Evolutionary conservation across 2,888 invertebrate genomes (phyloP).

Genomic region (Nasonia oneida): DNA sequence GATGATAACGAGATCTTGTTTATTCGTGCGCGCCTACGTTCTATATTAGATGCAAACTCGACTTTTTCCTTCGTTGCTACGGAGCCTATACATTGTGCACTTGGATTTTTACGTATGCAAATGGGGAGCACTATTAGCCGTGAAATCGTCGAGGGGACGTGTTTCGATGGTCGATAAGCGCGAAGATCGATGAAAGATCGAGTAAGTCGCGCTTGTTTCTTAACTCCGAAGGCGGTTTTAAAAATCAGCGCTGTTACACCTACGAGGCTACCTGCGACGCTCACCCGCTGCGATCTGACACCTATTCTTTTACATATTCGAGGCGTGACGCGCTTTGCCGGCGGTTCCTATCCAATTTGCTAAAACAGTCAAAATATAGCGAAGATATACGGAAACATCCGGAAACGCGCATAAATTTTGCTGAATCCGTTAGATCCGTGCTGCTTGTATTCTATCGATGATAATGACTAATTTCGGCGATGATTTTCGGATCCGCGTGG

Average conservation of each 20-base stretch:
- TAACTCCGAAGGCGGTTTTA: neutral
- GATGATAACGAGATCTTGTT: conserved; percentile 13
- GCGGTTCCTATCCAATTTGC: too few relatives aligned
- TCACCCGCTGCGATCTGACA: neutral
- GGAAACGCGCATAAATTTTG: neutral
- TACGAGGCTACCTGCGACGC: neutral
- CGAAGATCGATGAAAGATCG: neutral
- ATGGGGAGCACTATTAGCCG: neutral
- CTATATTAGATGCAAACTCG: neutral
- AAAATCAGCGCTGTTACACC: neutral
- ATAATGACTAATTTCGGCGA: too few relatives aligned
- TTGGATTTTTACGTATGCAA: neutral
- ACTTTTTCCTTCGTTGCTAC: neutral
- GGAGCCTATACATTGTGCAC: too few relatives aligned
- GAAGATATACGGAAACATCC: neutral
- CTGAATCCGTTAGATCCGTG: neutral
- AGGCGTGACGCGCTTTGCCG: neutral
- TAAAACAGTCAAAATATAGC: neutral
- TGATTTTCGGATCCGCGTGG: too few relatives aligned
- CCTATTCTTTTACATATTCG: neutral
- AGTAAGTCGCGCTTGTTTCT: neutral
- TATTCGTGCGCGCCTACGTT: neutral
- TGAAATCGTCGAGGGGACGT: neutral
- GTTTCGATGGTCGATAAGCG: neutral
- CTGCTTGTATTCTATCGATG: too few relatives aligned